A percentile compares a stretch with the other conserved stretches of the same genome.
Evolutionary conservation across 2,888 invertebrate genomes (phyloP).

Genomic region (Maniola hyperantus): DNA sequence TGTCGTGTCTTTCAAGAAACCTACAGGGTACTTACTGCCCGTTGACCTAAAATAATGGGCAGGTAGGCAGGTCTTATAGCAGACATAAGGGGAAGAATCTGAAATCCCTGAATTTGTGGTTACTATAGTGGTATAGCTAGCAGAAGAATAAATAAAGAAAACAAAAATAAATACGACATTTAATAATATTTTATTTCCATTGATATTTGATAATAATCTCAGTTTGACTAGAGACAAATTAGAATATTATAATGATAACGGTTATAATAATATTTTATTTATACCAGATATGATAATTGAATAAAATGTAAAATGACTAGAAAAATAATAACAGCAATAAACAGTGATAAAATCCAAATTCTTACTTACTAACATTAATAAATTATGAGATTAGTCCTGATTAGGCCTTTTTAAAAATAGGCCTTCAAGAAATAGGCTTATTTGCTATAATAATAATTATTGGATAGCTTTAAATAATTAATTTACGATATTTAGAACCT

Average conservation of each 20-base stretch:
- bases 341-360: background rate
- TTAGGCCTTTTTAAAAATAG: conserved; percentile 19
- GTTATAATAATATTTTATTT: background rate
- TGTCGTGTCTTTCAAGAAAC: too few species aligned
- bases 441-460: background rate
- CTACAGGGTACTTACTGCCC: too few species aligned
- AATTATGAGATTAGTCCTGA: conserved; percentile 13
- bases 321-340: conserved; percentile 3
- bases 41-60: too few species aligned
- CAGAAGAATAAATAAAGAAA: too few species aligned
- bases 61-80: too few species aligned
- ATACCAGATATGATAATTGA: background rate
- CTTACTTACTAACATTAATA: conserved; percentile 13
- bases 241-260: background rate
- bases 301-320: conserved; percentile 9
- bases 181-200: background rate
- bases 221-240: conserved; percentile 13
- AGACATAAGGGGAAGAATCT: too few species aligned
- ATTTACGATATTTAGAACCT: background rate
- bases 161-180: conserved; percentile 3
- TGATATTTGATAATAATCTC: conserved; percentile 5
- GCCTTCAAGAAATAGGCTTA: background rate
- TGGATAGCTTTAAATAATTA: background rate
- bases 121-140: too few species aligned
- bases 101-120: too few species aligned